Conservation (phyloP, 2,113 vertebrate genomes). For the Psilopogon haemacephalus region DNA sequence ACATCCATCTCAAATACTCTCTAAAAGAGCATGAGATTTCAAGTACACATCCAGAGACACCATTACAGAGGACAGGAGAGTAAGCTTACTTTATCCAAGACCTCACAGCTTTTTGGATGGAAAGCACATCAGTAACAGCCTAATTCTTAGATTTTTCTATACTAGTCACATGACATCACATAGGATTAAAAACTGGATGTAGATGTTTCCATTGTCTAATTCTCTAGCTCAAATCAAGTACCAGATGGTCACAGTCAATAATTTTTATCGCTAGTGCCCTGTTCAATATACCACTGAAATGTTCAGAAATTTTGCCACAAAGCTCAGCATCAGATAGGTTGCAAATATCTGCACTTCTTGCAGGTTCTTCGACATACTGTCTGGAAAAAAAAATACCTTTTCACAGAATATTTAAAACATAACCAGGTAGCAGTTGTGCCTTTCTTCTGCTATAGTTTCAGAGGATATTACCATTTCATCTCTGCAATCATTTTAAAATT, state of each 20-base stretch:
- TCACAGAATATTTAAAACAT: not conserved
- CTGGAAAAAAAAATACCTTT: fast-evolving
- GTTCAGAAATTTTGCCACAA: not conserved
- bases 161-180: not conserved
- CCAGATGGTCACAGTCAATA: not conserved
- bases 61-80: not conserved
- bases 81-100: not conserved
- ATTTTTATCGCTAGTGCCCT: not conserved
- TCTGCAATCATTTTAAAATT: not conserved
- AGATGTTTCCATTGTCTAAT: not conserved
- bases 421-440: not conserved
- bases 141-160: not conserved
- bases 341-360: not conserved
- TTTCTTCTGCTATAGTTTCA: not conserved
- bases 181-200: not conserved
- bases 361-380: not conserved
- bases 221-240: not conserved
- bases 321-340: not conserved
- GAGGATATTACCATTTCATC: not conserved
- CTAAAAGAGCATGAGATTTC: not conserved
- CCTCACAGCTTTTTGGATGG: not conserved
- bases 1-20: not conserved
- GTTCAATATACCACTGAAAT: not conserved
- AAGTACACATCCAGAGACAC: not conserved
- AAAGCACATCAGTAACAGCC: not conserved